Percentiles rank a stretch among this genome's conserved stretches.
phyloP scores from a whole-genome alignment of 2,113 vertebrate species.

The Emydocephalus ijimae region DNA sequence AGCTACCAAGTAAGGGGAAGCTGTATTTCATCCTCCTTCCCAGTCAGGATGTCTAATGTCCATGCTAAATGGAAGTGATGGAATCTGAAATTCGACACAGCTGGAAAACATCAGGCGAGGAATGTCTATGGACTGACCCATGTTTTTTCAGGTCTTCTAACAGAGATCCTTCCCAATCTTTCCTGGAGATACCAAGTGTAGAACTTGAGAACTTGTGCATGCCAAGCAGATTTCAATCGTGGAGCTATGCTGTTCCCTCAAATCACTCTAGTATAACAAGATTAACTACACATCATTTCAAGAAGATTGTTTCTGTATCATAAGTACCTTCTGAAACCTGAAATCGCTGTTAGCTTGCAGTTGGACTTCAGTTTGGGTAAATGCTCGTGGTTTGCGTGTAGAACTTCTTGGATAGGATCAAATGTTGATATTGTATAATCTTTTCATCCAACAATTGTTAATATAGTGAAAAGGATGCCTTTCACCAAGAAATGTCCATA shows the following conservation, averaged over 20 bases:
- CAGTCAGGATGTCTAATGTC: not conserved
- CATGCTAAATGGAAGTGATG: not conserved
- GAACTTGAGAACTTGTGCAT: not conserved
- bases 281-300: not conserved
- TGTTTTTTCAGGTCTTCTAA: not conserved
- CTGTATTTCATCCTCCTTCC: not conserved
- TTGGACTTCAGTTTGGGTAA: not conserved
- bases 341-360: not conserved
- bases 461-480: conserved; percentile 49
- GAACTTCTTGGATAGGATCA: conserved; percentile 52
- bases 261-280: not conserved
- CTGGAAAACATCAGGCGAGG: not conserved
- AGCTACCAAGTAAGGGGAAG: not conserved
- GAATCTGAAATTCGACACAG: not conserved
- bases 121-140: not conserved
- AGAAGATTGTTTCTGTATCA: not conserved
- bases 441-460: conserved; percentile 52
- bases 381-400: conserved; percentile 47
- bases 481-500: conserved; percentile 38
- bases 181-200: not conserved
- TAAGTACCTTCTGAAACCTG: not conserved
- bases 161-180: not conserved
- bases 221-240: not conserved
- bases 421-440: conserved; percentile 54
- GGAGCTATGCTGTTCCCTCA: not conserved